Conservation (phyloP, 2,888 invertebrate species). For the Pogonocherus hispidulus region DNA sequence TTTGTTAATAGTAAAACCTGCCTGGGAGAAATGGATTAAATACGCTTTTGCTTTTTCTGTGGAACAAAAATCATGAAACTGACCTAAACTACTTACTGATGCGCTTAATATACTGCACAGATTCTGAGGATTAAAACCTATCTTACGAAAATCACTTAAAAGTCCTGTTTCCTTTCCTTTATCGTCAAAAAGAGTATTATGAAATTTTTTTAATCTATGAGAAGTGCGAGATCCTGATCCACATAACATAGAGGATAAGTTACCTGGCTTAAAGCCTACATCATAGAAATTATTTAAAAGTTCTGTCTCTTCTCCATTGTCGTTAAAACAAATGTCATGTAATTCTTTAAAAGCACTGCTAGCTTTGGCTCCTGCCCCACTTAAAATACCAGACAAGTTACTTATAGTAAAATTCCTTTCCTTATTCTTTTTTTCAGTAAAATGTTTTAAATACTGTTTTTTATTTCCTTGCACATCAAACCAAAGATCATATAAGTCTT, state of each 20-base stretch:
- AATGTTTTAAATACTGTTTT: constrained; percentile 42
- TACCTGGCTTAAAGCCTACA: constrained; percentile 54
- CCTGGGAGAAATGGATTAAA: constrained; percentile 34
- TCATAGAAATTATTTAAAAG: constrained; percentile 58
- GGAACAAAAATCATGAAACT: constrained; percentile 48
- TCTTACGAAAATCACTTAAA: constrained; percentile 53
- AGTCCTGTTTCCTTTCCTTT: constrained; percentile 52
- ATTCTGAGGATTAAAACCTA: constrained; percentile 54
- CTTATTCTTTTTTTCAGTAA: constrained; percentile 37
- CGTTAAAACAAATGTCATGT: constrained; percentile 57
- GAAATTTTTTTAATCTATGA: constrained; percentile 49
- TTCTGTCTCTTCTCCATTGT: constrained; percentile 51
- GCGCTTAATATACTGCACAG: constrained; percentile 56
- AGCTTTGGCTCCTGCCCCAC: constrained; percentile 51
- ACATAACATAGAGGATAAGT: constrained; percentile 52
- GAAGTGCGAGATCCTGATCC: constrained; percentile 50
- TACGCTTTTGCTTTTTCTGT: constrained; percentile 53
- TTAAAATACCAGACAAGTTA: constrained; percentile 45
- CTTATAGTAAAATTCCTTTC: constrained; percentile 37
- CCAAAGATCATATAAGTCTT: constrained; percentile 8
- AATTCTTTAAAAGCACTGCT: constrained; percentile 56
- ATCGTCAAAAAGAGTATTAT: constrained; percentile 52
- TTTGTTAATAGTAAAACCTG: constrained; percentile 40
- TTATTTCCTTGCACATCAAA: constrained; percentile 35
- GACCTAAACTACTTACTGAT: constrained; percentile 51